phyloP scores from a whole-genome alignment of 2,888 invertebrate species.

The Teinopalpus imperialis region DNA sequence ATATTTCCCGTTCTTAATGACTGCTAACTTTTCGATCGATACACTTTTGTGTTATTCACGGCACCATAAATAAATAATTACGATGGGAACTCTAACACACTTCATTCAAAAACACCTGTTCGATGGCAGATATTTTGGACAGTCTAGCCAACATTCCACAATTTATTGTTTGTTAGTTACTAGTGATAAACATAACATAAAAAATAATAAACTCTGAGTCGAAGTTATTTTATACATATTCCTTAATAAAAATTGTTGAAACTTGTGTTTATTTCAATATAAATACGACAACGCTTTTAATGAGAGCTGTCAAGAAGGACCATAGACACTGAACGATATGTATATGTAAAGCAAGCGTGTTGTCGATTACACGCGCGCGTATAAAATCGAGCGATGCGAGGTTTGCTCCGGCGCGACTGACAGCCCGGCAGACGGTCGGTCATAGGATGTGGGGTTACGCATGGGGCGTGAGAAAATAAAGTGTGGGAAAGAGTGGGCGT shows the following conservation, averaged over 20 bases:
- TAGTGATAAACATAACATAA: conserved; percentile 29
- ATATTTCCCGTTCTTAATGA: conserved; percentile 20
- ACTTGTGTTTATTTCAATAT: conserved; percentile 64
- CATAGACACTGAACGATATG: conserved; percentile 65
- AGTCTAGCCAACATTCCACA: conserved; percentile 72
- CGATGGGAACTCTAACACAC: conserved; percentile 78
- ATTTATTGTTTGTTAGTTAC: conserved; percentile 39
- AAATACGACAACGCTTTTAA: conserved; percentile 74
- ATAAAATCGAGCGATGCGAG: conserved; percentile 48
- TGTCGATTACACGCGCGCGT: conserved; percentile 61
- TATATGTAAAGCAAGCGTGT: conserved; percentile 52
- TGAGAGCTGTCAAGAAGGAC: conserved; percentile 70
- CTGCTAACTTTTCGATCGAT: conserved; percentile 53
- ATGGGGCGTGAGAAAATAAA: conserved; percentile 91
- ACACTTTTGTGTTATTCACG: conserved; percentile 76
- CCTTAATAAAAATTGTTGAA: conserved; percentile 31
- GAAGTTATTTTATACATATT: conserved; percentile 33
- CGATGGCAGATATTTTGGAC: conserved; percentile 86
- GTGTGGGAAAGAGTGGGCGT: conserved; percentile 91
- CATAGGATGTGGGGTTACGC: conserved; percentile 89
- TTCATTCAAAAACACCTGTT: conserved; percentile 91
- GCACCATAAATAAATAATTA: conserved; percentile 73
- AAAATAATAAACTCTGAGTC: conserved; percentile 32
- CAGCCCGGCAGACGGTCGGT: conserved; percentile 67
- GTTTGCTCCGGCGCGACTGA: conserved; percentile 51